Base-by-base conservation (phyloP, 2,888 invertebrate species). In the Polymixis flavicincta region DNA sequence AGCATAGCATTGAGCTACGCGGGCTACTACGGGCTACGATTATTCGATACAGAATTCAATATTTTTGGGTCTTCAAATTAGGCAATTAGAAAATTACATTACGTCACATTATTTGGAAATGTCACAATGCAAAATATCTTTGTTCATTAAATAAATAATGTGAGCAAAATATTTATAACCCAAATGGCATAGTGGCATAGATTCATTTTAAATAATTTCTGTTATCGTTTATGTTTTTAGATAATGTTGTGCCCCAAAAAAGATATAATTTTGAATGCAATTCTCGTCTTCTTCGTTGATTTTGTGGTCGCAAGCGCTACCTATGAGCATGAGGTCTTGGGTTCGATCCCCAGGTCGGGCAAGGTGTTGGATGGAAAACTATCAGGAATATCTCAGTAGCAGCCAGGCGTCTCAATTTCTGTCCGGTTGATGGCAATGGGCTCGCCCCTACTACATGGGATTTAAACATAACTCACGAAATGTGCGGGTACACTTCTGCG, bases 1-100 rank as follows among this genome's bases (percentile, higher is more conserved):
- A 69, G 76, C 69, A 28, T 63, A 70, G 61, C 17, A 42, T 6
- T 42, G 42, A 17, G 50, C 61, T 77, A 76, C 61, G 65, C 75
- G 25, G 22, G 57, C 42, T 75, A 76, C 17, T 52, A 68, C 42
- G n/a, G 37, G 48, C 50, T 48, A 73, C 25, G 32, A 61, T 1
- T 32, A 32, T 48, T 55, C 14, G 37, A 37, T 37, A 37, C 37
- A 37, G 5, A 5, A 37, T 37, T 37, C 6, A 37, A 37, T 37
- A 37, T 37, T n/a, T 60, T 37, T 8, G n/a, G 8, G 6, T n/a
- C 37, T 69, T 9, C 22, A 28, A 25, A 65, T 28, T 8, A 50
- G 22, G 14, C 9, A 50, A 6, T 32, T 32, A 32, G 17, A 73
- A 52, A 45, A 52, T 25, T 19, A 17, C 3, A 8, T 17, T 22